phyloP scores from a whole-genome alignment of 2,888 invertebrate genomes.

The Leptinotarsa tumamoca region DNA sequence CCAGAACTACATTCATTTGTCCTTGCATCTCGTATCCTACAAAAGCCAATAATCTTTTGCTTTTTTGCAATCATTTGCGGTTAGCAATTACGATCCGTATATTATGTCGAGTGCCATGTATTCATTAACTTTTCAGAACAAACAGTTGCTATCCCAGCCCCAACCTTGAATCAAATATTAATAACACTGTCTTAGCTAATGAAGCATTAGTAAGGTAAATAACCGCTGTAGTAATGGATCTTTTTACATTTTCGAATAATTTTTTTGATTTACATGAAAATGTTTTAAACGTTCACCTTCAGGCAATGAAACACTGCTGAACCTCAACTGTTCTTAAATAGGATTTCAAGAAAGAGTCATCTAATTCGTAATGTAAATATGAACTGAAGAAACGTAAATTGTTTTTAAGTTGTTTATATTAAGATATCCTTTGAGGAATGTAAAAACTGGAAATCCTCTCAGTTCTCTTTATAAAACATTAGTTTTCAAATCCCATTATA shows the following conservation, averaged over 20 bases:
- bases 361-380: not conserved
- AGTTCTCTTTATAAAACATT: not conserved
- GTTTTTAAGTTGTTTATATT: not conserved
- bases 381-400: not conserved
- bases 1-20: slow-evolving; percentile 38
- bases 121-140: not conserved
- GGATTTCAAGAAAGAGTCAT: too few relatives aligned
- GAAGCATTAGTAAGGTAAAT: not conserved
- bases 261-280: not conserved
- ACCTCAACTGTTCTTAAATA: too few relatives aligned
- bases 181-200: not conserved
- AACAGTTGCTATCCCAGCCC: not conserved
- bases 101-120: not conserved
- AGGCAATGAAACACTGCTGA: too few relatives aligned
- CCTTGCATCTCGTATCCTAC: slow-evolving; percentile 30
- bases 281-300: too few relatives aligned
- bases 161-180: not conserved
- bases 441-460: not conserved
- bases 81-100: not conserved
- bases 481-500: not conserved
- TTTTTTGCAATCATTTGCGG: slow-evolving; percentile 1
- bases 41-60: slow-evolving; percentile 8
- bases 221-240: not conserved
- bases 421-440: not conserved
- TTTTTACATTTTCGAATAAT: too few relatives aligned